Base-by-base conservation (phyloP, 1,140 invertebrate genomes). In the Bombus affinis region DNA sequence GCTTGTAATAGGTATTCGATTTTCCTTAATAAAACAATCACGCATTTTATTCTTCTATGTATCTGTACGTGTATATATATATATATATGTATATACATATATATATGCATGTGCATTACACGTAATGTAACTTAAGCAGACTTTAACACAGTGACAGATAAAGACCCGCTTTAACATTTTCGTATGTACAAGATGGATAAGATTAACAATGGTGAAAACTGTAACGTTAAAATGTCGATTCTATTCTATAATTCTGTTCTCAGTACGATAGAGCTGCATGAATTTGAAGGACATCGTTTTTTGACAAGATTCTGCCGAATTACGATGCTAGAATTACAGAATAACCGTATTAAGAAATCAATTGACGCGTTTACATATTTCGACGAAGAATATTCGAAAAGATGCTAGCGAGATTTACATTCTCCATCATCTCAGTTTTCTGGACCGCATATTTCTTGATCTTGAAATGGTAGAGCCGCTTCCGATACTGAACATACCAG, bases 401-500 rank as follows among this genome's bases (percentile, higher is more conserved):
- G 62, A 73, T 32, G 62, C 32, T 62, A 62, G 44, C 9, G n/a
- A 65, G 39, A 86, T 92, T 94, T 94, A 94, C 91, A 94, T 93
- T 93, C 93, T 95, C 92, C 93, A 94, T 95, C 93, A 95, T 95
- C 94, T 95, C 72, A 93, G 92, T 86, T 94, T 91, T 83, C 94
- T 92, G 13, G 85, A 25, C 83, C 94, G 89, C 77, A 89, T 70
- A 32, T 91, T 76, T 73, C 94, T 91, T 35, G 94, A 88, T 81
- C 94, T 92, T 32, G 95, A 93, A 10, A 93, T 93, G 6, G 94
- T 94, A 3, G 94, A 95, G 32, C 94, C 94, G 6, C 94, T 93
- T 32, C 95, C 95, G 47, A 95, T 95, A 79, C 92, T 95, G 83
- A 95, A 95, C 95, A 95, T 95, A 18, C 93, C 93, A 10, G 88